Base-by-base conservation (phyloP, 2,888 invertebrate species). In the Ornithoptera alexandrae region DNA sequence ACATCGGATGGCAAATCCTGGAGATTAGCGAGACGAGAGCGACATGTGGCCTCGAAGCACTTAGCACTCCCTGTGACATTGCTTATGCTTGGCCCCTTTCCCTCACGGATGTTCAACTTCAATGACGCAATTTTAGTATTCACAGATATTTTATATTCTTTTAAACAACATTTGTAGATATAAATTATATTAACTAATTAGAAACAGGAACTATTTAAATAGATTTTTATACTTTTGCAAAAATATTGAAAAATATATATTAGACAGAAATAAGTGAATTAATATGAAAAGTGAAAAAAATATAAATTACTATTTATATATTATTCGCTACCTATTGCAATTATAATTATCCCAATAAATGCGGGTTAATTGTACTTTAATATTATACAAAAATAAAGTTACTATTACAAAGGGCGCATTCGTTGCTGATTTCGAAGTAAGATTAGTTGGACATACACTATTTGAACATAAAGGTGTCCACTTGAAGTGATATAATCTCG, bases 31-130 rank as follows among this genome's bases (percentile, higher is more conserved):
- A 84, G 89, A 89, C 88, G 88, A 90, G 85, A 86, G 89, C 87
- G 92, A 92, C 92, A 92, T 92, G 92, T 92, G 92, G 92, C 90
- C 86, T 87, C 86, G 81, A 76, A 86, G 87, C 91, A 90, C 90
- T 92, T 90, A 90, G 89, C 87, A 80, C 85, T 82, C 87, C 86
- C 84, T 72, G 73, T 72, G 72, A 77, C 81, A 76, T 77, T 76
- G 79, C 79, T 80, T 78, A 76, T 76, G 76, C 76, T 73, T 72
- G 73, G 74, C 79, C 81, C 83, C 80, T 36, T 57, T 61, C 71
- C 67, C 64, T 60, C 20, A 59, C 15, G 70, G 58, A 72, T 62
- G 67, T 65, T 46, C 65, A 63, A 72, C 68, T 72, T 72, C 65
- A 53, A 60, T 60, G 39, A 63, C 30, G 63, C 71, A 69, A 71